Percentiles rank a stretch among this genome's conserved stretches.
phyloP scores from a whole-genome alignment of 2,113 vertebrate genomes.

The Octodon degus region DNA sequence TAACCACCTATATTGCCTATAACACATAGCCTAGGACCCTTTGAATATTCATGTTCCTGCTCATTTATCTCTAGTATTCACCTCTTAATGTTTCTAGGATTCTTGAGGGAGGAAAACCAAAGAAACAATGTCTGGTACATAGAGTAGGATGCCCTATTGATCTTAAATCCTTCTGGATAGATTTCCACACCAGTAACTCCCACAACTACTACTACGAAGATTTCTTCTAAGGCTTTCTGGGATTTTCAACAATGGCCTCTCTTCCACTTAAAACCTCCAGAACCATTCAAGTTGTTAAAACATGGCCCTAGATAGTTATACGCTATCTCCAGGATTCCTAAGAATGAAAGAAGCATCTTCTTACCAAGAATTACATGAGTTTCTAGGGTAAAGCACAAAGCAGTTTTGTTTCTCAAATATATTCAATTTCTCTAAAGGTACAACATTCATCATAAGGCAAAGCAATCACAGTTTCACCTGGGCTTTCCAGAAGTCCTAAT shows the following conservation, averaged over 20 bases:
- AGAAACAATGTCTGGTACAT: background rate
- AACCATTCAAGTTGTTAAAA: conserved; percentile 27
- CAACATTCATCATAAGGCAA: background rate
- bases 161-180: conserved; percentile 6
- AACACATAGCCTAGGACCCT: background rate
- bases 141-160: background rate
- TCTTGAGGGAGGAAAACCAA: background rate
- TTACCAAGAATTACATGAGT: conserved; percentile 1
- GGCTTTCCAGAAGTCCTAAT: background rate
- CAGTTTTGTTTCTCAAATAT: conserved; percentile 29
- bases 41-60: background rate
- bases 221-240: conserved; percentile 2
- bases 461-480: background rate
- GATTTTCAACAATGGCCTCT: background rate
- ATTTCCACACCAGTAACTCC: background rate
- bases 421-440: conserved; percentile 39
- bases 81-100: background rate
- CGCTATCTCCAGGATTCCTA: conserved; percentile 16
- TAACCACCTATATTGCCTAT: background rate
- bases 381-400: conserved; percentile 38
- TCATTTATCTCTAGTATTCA: background rate
- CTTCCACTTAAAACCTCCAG: background rate
- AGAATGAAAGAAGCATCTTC: background rate
- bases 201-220: background rate
- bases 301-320: background rate